Evolutionary conservation across 1,140 invertebrate species (phyloP).

Genomic region (Diachasmimorpha longicaudata): DNA sequence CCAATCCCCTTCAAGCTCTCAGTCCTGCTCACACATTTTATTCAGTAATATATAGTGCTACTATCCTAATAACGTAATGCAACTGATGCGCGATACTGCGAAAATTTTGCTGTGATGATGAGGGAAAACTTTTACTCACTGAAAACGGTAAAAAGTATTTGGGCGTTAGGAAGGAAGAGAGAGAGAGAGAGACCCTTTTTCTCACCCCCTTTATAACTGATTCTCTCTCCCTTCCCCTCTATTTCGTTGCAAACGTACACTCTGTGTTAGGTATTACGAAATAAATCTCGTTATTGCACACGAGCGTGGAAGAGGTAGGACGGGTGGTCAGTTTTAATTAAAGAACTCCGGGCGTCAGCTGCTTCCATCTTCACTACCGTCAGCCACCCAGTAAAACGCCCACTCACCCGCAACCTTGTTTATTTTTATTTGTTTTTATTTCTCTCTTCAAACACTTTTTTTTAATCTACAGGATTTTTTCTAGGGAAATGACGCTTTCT

Average conservation of each 20-base stretch:
- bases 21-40: slow-evolving; percentile 1
- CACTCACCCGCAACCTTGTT: slow-evolving; percentile 26
- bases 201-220: neutral
- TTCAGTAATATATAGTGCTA: slow-evolving; percentile 2
- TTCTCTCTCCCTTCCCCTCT: neutral
- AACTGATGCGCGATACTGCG: slow-evolving; percentile 8
- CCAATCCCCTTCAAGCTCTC: neutral
- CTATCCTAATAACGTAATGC: neutral
- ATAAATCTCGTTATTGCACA: slow-evolving; percentile 56
- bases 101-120: neutral
- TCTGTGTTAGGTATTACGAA: slow-evolving; percentile 46
- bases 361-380: slow-evolving; percentile 45
- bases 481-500: neutral
- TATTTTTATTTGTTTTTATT: slow-evolving; percentile 30
- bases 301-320: slow-evolving; percentile 48
- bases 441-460: neutral
- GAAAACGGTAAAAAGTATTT: neutral
- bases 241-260: neutral
- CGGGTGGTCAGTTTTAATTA: slow-evolving; percentile 57
- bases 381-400: slow-evolving; percentile 27
- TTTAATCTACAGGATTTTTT: neutral
- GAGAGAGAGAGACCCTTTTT: too few relatives aligned
- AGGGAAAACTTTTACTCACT: neutral
- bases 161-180: neutral
- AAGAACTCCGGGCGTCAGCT: slow-evolving; percentile 57